phyloP scores from a whole-genome alignment of 2,888 invertebrate species.

The Netelia melanura region DNA sequence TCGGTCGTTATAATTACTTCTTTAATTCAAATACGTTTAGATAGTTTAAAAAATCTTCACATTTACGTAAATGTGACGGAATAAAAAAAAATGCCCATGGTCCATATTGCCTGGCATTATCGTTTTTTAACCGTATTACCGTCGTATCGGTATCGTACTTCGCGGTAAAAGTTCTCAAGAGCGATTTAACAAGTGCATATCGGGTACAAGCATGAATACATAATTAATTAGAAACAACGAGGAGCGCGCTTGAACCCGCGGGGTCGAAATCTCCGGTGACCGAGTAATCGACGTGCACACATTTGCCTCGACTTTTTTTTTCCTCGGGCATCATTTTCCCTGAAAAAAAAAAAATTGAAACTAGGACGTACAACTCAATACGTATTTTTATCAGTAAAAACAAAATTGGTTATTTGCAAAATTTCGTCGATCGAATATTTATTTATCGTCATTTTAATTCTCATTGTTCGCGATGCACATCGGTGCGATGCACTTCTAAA shows the following conservation, averaged over 20 bases:
- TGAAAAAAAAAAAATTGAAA: background rate
- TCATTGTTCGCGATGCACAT: constrained; percentile 53
- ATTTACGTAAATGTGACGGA: no score
- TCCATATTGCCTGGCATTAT: no score
- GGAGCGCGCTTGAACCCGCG: constrained; percentile 32
- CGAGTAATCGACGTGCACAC: constrained; percentile 32
- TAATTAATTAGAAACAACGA: constrained; percentile 49
- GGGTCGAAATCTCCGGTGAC: constrained; percentile 57
- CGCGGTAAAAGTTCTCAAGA: constrained; percentile 42
- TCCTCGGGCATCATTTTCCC: background rate
- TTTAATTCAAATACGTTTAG: no score
- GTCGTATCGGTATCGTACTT: background rate
- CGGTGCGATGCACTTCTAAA: constrained; percentile 71
- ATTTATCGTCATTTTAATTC: constrained; percentile 21
- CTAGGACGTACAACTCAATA: background rate
- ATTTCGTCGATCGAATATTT: background rate
- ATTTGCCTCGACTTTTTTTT: constrained; percentile 19
- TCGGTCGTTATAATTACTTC: no score
- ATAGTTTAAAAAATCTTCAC: no score
- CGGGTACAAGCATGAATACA: constrained; percentile 58
- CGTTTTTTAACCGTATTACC: no score
- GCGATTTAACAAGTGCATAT: constrained; percentile 51
- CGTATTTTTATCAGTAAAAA: background rate
- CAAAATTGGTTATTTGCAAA: no score
- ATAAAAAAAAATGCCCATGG: no score